These are phyloP conservation scores for Orthosia cruda DNA, from an alignment of 2,888 invertebrate genomes.

Conservation along the genomic window DNA sequence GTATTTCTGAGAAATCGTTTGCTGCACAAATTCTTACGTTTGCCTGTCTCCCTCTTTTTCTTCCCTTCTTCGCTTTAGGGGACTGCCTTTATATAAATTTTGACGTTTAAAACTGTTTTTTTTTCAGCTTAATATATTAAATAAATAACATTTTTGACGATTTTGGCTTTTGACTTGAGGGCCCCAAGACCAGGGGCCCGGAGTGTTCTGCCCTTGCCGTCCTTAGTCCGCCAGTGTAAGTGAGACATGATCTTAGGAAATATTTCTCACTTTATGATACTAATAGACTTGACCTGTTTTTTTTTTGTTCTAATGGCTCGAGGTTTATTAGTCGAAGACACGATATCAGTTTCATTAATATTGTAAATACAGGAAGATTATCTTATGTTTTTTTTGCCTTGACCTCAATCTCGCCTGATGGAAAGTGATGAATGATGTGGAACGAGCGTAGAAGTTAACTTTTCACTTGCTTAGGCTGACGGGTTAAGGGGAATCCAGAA, in stretches of 20 bases:
- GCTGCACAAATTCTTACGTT: neutral
- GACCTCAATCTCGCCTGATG: neutral
- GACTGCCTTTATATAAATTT: neutral
- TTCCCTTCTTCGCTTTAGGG: neutral
- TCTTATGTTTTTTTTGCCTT: neutral
- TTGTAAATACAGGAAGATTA: neutral
- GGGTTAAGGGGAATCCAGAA: neutral
- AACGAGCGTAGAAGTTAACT: neutral
- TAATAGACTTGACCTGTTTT: constrained; percentile 48
- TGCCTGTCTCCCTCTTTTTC: no score
- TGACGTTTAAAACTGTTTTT: neutral
- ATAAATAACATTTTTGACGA: neutral
- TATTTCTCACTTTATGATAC: constrained; percentile 31
- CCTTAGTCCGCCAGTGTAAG: neutral
- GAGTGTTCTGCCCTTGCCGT: neutral
- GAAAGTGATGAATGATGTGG: neutral
- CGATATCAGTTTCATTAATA: neutral
- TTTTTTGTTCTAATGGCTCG: constrained; percentile 18
- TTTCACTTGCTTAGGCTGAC: neutral
- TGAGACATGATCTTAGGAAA: constrained; percentile 13
- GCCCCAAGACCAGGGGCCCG: neutral
- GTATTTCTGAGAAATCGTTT: neutral
- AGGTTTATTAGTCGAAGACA: constrained; percentile 29
- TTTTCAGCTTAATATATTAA: neutral
- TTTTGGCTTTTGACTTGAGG: neutral